Evolutionary conservation across 2,797 vertebrate genomes (phyloP), one percentile per base, ranked within the genome.

Genomic region (Crypturellus tataupa): DNA sequence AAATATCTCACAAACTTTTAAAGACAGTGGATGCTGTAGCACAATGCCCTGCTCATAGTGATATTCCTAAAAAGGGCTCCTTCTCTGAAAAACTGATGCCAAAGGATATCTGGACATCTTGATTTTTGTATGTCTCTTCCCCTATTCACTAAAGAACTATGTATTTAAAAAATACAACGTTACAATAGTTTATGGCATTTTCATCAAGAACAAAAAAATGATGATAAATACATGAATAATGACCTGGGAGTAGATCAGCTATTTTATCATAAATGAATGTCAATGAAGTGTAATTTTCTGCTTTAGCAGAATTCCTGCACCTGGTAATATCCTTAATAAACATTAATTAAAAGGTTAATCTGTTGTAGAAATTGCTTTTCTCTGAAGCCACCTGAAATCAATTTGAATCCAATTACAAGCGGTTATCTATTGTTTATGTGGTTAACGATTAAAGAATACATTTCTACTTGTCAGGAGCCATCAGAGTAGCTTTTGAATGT

Each of bases 301-400:
- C 97, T 96, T 96, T 93, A 92, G 93, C 80, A 97, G 87, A 96
- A 97, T 98, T 97, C 96, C 95, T 95, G 96, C 97, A 98, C 97
- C 97, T 98, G 97, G 96, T 97, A 97, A 97, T 98, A 95, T 94
- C 96, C 94, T 98, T 98, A 98, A 98, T 98, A 97, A 97, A 97
- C 96, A 97, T 97, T 98, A 98, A 98, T 98, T 98, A 98, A 98
- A 98, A 98, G 98, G 97, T 98, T 98, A 98, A 98, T 98, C 96
- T 98, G 93, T 96, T 98, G 95, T 90, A 98, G 97, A 98, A 97
- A 98, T 98, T 98, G 97, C 97, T 98, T 98, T 98, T 97, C 98
- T 98, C 97, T 97, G 96, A 98, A 98, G 97, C 98, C 98, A 98
- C 98, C 98, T 98, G 98, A 98, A 98, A 98, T 98, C 98, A 98